phyloP scores from a whole-genome alignment of 2,113 vertebrate genomes.

The Bos javanicus region DNA sequence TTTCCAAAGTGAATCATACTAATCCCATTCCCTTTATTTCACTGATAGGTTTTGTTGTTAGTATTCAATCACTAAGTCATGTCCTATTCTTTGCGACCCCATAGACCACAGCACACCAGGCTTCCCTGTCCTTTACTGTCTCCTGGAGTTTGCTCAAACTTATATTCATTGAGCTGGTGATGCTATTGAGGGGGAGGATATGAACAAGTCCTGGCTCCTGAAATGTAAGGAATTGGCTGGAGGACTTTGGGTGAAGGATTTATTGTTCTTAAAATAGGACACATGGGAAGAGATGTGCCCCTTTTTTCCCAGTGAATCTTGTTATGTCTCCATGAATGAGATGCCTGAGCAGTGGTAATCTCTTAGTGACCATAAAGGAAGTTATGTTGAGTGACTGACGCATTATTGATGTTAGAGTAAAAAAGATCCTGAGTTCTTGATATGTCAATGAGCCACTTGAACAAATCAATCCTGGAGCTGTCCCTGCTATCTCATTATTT shows the following conservation, averaged over 20 bases:
- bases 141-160: not conserved
- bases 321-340: not conserved
- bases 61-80: not conserved
- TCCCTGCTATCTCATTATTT: not conserved
- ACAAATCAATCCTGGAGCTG: not conserved
- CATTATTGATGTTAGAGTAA: not conserved
- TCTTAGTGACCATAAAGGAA: not conserved
- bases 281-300: not conserved
- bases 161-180: not conserved
- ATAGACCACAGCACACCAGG: not conserved
- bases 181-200: not conserved
- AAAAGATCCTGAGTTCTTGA: not conserved
- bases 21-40: not conserved
- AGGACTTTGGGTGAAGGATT: not conserved
- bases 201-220: not conserved
- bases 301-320: not conserved
- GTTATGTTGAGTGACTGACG: not conserved
- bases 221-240: not conserved
- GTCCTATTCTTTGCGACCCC: not conserved
- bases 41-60: not conserved
- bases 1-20: not conserved
- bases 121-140: not conserved
- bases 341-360: not conserved
- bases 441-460: not conserved
- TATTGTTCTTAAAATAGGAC: not conserved